These are phyloP conservation scores for Pycnonotus jocosus DNA, from an alignment of 2,113 vertebrate species.

Conservation along the genomic window DNA sequence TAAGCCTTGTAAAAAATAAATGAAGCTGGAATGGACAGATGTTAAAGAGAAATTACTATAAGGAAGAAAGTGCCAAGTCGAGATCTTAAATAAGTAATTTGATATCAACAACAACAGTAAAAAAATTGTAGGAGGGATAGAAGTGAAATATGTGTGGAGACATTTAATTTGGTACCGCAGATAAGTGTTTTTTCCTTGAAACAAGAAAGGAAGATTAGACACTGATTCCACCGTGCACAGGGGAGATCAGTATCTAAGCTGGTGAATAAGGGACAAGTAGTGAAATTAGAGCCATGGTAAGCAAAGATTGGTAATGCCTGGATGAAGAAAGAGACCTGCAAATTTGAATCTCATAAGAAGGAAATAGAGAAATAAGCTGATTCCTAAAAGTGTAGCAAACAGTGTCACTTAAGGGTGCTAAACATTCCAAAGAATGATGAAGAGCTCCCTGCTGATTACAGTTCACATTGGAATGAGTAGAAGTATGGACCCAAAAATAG, in stretches of 20 bases:
- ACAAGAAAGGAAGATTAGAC: neutral
- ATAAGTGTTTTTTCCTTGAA: neutral
- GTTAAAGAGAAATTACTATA: neutral
- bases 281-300: neutral
- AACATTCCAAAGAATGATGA: neutral
- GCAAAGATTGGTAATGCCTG: neutral
- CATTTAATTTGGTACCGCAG: neutral
- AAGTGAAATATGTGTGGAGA: neutral
- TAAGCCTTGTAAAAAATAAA: neutral
- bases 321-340: neutral
- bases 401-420: neutral
- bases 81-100: neutral
- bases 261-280: neutral
- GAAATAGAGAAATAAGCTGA: neutral
- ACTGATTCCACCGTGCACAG: neutral
- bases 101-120: neutral
- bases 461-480: neutral
- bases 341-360: neutral
- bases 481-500: neutral
- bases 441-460: neutral
- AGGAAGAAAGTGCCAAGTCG: neutral
- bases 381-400: neutral
- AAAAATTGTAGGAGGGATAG: neutral
- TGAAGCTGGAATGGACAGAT: neutral
- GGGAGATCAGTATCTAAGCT: neutral